These are phyloP conservation scores for Scophthalmus maximus DNA, from an alignment of 2,113 vertebrate species.

Conservation along the genomic window DNA sequence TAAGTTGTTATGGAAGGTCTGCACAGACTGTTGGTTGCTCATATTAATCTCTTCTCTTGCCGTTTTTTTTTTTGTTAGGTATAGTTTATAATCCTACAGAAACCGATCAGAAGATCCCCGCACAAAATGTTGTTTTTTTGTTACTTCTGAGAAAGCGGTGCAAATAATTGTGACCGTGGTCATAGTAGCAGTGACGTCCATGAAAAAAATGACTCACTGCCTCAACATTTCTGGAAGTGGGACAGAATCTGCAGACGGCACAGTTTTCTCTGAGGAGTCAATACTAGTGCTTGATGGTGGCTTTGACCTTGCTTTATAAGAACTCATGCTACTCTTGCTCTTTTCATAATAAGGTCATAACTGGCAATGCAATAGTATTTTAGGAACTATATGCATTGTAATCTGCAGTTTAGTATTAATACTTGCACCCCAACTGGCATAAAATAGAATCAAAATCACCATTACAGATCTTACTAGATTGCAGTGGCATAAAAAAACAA, in stretches of 20 bases:
- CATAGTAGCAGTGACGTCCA: conserved; percentile 5
- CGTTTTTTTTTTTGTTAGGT: too few species aligned
- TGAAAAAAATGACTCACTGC: conserved; percentile 30
- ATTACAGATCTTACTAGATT: neutral
- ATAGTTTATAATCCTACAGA: neutral
- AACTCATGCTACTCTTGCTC: conserved; percentile 11
- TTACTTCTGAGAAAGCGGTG: conserved; percentile 14
- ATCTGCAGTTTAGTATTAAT: neutral
- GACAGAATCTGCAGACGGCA: too few species aligned
- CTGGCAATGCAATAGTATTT: conserved; percentile 2
- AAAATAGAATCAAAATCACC: neutral
- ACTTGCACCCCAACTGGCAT: neutral
- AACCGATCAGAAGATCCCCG: neutral
- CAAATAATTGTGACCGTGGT: neutral
- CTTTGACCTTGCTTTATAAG: conserved; percentile 13
- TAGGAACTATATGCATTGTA: neutral
- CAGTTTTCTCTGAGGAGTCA: conserved; percentile 13
- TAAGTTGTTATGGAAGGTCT: too few species aligned
- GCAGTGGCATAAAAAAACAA: conserved; percentile 27
- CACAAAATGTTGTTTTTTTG: too few species aligned
- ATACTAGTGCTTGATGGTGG: conserved; percentile 1
- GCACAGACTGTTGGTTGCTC: too few species aligned
- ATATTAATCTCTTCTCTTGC: too few species aligned
- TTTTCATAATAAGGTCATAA: neutral
- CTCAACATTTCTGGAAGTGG: conserved; percentile 27